Conservation (phyloP, 2,797 vertebrate species). For the Poecilia velifera region DNA sequence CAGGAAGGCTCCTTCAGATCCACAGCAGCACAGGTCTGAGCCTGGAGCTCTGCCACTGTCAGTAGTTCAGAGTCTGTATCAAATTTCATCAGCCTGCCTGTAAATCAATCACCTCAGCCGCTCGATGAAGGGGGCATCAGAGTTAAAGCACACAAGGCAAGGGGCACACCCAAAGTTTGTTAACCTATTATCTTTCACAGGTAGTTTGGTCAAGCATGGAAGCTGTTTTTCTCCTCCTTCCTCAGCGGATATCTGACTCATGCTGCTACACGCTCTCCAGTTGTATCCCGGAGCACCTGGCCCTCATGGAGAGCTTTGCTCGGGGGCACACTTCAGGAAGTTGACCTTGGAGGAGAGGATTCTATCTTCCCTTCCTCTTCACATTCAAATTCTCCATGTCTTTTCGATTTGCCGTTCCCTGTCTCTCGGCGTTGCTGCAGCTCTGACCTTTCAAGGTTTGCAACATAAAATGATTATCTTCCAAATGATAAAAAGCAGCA, state of each 20-base stretch:
- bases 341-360: slow-evolving; percentile 25
- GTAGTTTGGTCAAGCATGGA: slow-evolving; percentile 24
- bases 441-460: slow-evolving; percentile 49
- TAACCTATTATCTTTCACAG: slow-evolving; percentile 20
- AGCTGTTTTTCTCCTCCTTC: neutral
- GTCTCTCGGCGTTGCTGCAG: slow-evolving; percentile 26
- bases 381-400: slow-evolving; percentile 24
- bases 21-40: slow-evolving; percentile 22
- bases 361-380: slow-evolving; percentile 12
- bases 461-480: slow-evolving; percentile 45
- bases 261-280: neutral
- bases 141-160: slow-evolving; percentile 61
- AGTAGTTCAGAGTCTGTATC: slow-evolving; percentile 58
- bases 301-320: slow-evolving; percentile 24
- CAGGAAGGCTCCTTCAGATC: slow-evolving; percentile 38
- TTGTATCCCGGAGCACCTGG: neutral
- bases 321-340: slow-evolving; percentile 20
- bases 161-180: slow-evolving; percentile 26
- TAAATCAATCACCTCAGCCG: slow-evolving; percentile 70
- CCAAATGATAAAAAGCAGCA: slow-evolving; percentile 27
- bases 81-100: slow-evolving; percentile 67
- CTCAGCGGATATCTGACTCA: neutral
- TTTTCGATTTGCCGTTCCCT: slow-evolving; percentile 34
- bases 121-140: slow-evolving; percentile 51
- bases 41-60: slow-evolving; percentile 43